Evolutionary conservation across 2,797 vertebrate genomes (phyloP), one percentile per base, ranked within the genome.

Genomic region (Neomorphus geoffroyi): DNA sequence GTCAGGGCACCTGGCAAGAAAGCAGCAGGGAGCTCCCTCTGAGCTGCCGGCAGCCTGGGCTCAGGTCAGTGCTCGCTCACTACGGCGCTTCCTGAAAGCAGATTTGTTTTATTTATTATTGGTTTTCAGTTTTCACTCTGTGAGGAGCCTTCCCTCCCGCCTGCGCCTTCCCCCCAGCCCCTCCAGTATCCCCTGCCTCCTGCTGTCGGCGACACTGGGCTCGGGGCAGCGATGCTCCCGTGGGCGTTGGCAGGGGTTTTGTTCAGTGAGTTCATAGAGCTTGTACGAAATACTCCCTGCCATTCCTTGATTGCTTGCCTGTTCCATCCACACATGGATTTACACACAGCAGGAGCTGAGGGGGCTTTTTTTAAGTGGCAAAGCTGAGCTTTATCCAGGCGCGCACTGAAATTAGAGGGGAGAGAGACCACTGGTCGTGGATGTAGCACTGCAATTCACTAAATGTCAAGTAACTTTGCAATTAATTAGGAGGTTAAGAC

Each of bases 131-230:
- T 73, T 64, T 41, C 1, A 48, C 8, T 24, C 46, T 48, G 46
- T 48, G 46, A 48, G 22, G 22, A 23, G 2, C 37, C 17, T 33
- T 39, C 23, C 28, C 43, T 62, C 23, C n/a, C 0, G 3, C 10
- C 50, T 43, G 33, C 1, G 1, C 35, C 28, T 85, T 46, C 61
- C 22, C 50, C 11, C 28, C 4, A 0, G 3, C 28, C 30, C 27
- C 51, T 60, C 48, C 53, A 28, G n/a, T 32, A 45, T 14, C 41
- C 28, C 12, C 23, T 1, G 0, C 5, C 22, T 13, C 51, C 10
- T 26, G 35, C n/a, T 2, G 1, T 3, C 3, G 7, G 30, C 2
- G n/a, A 23, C 5, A 33, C 61, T 0, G 1, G 6, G 35, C 33
- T 30, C 4, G 4, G 66, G 30, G 39, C 33, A 35, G 33, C 28